phyloP scores from a whole-genome alignment of 2,888 invertebrate species.

The Microctonus brassicae region DNA sequence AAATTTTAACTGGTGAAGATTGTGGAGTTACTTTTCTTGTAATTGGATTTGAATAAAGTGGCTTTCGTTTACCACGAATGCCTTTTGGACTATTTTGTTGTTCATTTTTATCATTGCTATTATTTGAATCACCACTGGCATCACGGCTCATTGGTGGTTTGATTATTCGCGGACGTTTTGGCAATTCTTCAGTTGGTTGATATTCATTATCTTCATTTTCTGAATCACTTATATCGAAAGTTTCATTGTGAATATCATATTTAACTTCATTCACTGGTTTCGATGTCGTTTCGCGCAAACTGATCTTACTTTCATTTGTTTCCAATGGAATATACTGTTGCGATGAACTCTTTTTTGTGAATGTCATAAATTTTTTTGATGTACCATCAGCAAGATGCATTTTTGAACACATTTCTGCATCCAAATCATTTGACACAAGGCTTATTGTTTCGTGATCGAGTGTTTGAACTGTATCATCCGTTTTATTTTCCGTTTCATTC shows the following conservation, averaged over 20 bases:
- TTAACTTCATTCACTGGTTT: conserved; percentile 38
- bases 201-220: conserved; percentile 52
- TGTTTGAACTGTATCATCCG: conserved; percentile 70
- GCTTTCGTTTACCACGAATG: conserved; percentile 78
- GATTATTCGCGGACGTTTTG: conserved; percentile 70
- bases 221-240: conserved; percentile 35
- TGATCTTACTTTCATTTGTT: background rate
- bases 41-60: conserved; percentile 73
- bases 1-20: conserved; percentile 61
- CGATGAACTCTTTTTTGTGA: conserved; percentile 25
- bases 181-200: conserved; percentile 48
- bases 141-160: conserved; percentile 68
- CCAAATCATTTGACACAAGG: conserved; percentile 80
- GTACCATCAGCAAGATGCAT: conserved; percentile 57
- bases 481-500: conserved; percentile 68
- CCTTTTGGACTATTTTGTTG: conserved; percentile 71
- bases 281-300: conserved; percentile 38
- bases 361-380: conserved; percentile 47
- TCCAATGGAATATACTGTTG: background rate
- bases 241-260: conserved; percentile 26
- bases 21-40: conserved; percentile 62
- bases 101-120: conserved; percentile 56
- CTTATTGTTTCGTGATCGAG: conserved; percentile 78
- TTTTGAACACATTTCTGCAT: conserved; percentile 74
- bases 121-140: conserved; percentile 58